A percentile compares a stretch with the other conserved stretches of the same genome.
Conservation (phyloP, 2,113 vertebrate genomes). For the Suncus etruscus region DNA sequence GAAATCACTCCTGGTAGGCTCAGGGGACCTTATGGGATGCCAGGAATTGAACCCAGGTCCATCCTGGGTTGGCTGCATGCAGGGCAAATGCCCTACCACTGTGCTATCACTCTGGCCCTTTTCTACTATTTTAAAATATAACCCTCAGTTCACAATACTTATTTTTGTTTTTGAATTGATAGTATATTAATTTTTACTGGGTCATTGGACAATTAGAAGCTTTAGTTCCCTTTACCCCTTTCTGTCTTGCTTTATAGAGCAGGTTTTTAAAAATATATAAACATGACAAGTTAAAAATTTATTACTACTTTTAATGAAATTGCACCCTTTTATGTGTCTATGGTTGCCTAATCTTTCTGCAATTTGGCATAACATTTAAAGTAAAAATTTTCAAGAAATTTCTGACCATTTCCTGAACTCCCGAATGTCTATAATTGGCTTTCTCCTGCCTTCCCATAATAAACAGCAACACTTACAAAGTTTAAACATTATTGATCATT, state of each 20-base stretch:
- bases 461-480: slow-evolving; percentile 15
- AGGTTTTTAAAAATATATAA: slow-evolving; percentile 36
- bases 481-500: not conserved
- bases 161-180: not conserved
- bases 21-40: too few relatives aligned
- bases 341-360: slow-evolving; percentile 31
- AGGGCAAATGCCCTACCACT: too few relatives aligned
- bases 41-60: too few relatives aligned
- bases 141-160: too few relatives aligned
- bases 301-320: slow-evolving; percentile 15
- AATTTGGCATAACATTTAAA: not conserved
- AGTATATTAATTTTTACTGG: slow-evolving; percentile 1
- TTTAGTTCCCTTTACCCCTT: not conserved
- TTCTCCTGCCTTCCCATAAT: slow-evolving; percentile 11
- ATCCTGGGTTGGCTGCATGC: too few relatives aligned
- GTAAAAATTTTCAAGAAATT: slow-evolving; percentile 14
- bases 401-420: slow-evolving; percentile 20
- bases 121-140: too few relatives aligned
- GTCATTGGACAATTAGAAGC: not conserved
- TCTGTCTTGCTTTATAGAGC: slow-evolving; percentile 18
- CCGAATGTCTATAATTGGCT: slow-evolving; percentile 24
- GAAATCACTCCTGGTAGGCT: too few relatives aligned
- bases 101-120: too few relatives aligned
- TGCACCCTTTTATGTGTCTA: not conserved
- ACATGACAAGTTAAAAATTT: not conserved